Conservation (phyloP, 1,140 invertebrate species). For the Ectropis grisescens region DNA sequence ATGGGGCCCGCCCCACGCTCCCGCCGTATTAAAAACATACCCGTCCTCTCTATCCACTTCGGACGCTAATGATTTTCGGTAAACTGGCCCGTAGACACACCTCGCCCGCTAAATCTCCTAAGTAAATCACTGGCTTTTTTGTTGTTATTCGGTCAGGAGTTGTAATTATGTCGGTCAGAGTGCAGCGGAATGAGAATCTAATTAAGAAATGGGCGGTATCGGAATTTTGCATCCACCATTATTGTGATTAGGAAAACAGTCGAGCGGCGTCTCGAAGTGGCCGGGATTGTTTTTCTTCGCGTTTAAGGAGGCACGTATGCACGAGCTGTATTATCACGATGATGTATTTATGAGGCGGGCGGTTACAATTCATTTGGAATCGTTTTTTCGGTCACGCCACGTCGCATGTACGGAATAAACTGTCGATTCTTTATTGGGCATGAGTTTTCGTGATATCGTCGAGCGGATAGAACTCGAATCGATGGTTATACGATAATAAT, state of each 20-base stretch:
- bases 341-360: conserved; percentile 50
- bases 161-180: conserved; percentile 66
- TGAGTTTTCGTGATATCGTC: conserved; percentile 31
- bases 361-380: conserved; percentile 52
- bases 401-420: conserved; percentile 52
- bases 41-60: conserved; percentile 56
- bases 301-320: conserved; percentile 14
- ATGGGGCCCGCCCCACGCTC: conserved; percentile 61
- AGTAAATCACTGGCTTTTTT: conserved; percentile 64
- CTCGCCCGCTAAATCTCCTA: conserved; percentile 53
- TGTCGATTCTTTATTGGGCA: conserved; percentile 49
- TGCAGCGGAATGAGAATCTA: conserved; percentile 62
- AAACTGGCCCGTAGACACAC: conserved; percentile 56
- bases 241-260: conserved; percentile 25
- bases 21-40: conserved; percentile 64
- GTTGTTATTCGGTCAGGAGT: conserved; percentile 51
- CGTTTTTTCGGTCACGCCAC: conserved; percentile 62
- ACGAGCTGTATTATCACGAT: conserved; percentile 41
- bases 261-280: not conserved
- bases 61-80: conserved; percentile 67
- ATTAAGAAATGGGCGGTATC: conserved; percentile 57
- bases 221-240: conserved; percentile 35
- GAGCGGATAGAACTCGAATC: conserved; percentile 27
- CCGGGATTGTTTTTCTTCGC: not conserved
- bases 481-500: conserved; percentile 33